Evolutionary conservation across 2,797 vertebrate genomes (phyloP), one percentile per base, ranked within the genome.

Genomic region (Propithecus perrieri): DNA sequence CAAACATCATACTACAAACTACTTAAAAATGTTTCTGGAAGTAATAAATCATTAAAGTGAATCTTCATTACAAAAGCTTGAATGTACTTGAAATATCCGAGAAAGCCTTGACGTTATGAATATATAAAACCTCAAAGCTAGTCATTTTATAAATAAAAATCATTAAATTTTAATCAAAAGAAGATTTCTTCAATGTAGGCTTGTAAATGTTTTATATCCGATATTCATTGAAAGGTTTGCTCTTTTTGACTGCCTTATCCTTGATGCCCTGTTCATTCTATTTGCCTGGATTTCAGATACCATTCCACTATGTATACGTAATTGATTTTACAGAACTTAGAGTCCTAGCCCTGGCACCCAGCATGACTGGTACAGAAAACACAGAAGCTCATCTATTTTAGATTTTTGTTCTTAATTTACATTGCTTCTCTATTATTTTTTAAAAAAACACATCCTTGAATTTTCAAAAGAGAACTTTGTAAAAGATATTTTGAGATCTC

Each of bases 131-230:
- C 84, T 96, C 97, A 94, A 95, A 96, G 87, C 65, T 87, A 85
- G 80, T 96, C 93, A 95, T 93, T 97, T 96, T 94, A 96, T 90
- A 97, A 97, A 97, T 95, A 97, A 92, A 97, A 97, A 95, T 43
- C 93, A 96, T 97, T 87, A 93, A 88, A 96, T 48, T 97, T 97
- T 97, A 96, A 98, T 96, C 95, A 96, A 95, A 97, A 88, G 85
- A 88, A 89, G 43, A 92, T 76, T 94, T 89, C 72, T 75, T 97
- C 88, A 63, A 22, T 55, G 67, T 69, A 38, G 71, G 55, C 80
- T 92, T 28, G 84, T 95, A 69, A 95, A 95, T 95, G 89, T 96
- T 96, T 97, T 81, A 89, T 96, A 53, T 69, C 85, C 0, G 15
- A 89, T 96, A 96, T 93, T 94, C 89, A 89, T 33, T 26, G 93